Percentiles rank a stretch among this genome's conserved stretches.
phyloP scores from a whole-genome alignment of 2,113 vertebrate species.

The Megaceryle maxima region DNA sequence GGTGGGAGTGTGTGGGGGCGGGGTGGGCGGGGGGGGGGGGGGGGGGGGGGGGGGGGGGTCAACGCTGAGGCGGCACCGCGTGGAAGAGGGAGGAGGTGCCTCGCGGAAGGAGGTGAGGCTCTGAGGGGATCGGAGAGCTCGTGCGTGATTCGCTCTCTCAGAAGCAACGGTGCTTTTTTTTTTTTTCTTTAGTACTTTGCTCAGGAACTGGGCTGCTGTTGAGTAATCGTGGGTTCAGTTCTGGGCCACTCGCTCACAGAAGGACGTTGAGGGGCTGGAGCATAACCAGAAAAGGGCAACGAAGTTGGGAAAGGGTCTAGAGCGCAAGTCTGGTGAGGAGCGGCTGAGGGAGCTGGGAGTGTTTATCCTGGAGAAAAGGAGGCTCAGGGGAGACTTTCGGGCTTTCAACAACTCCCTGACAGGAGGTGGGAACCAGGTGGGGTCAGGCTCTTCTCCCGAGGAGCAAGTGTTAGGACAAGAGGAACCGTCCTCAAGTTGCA shows the following conservation, averaged over 20 bases:
- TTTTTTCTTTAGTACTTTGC: too few relatives aligned
- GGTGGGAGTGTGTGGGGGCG: fast-evolving
- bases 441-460: background rate
- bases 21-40: too few relatives aligned
- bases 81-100: too few relatives aligned
- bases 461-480: background rate
- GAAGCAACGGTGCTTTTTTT: too few relatives aligned
- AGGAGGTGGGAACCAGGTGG: background rate
- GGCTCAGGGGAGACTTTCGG: background rate
- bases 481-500: background rate
- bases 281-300: background rate
- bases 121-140: too few relatives aligned
- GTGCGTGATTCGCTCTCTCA: too few relatives aligned
- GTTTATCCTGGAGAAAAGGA: background rate
- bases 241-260: background rate
- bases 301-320: background rate
- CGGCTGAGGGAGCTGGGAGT: background rate
- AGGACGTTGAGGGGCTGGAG: background rate
- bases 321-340: background rate
- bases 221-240: background rate
- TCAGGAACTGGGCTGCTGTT: background rate
- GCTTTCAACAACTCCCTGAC: background rate
- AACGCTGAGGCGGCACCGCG: too few relatives aligned
- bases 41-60: too few relatives aligned
- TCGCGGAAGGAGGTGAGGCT: fast-evolving